Evolutionary conservation across 2,113 vertebrate genomes (phyloP).

Genomic region (Felis catus): F.catus_Fca126_mat1.0 CM031414.1:18904501-18905000

Average conservation of each 20-base stretch:
- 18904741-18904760: conserved; percentile 7
- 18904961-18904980: background rate
- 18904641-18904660: conserved; percentile 14
- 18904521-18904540: too few relatives aligned
- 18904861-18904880: conserved; percentile 33
- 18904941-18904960: conserved; percentile 31
- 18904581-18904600: too few relatives aligned
- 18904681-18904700: background rate
- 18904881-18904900: background rate
- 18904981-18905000: conserved; percentile 2
- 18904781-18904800: background rate
- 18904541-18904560: too few relatives aligned
- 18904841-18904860: conserved; percentile 1
- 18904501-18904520: too few relatives aligned
- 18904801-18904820: conserved; percentile 10
- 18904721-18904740: background rate
- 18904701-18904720: background rate
- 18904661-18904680: background rate
- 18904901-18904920: conserved; percentile 55
- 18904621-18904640: background rate
- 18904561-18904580: too few relatives aligned
- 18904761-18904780: conserved; percentile 20
- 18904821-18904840: conserved; percentile 46
- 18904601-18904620: too few relatives aligned
- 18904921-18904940: conserved; percentile 51